These are phyloP conservation scores for Ciona savignyi DNA, from an alignment of 23 tunicate species.

Conservation along the genomic window DNA sequence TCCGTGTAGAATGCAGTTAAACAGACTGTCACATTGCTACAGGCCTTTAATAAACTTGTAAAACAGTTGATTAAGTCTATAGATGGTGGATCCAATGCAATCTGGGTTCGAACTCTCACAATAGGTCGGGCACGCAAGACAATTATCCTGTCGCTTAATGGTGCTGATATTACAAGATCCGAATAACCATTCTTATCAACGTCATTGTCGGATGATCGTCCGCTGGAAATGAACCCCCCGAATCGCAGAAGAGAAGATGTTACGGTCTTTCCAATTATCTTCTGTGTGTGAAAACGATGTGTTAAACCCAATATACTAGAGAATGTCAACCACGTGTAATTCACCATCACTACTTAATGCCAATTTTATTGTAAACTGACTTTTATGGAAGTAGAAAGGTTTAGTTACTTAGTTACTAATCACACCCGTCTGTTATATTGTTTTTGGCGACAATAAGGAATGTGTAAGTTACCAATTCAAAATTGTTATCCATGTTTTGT, in stretches of 20 bases:
- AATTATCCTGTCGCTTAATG: slow-evolving; percentile 15
- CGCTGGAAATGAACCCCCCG: background rate
- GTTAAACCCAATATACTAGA: too few relatives aligned
- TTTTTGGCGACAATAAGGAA: too few relatives aligned
- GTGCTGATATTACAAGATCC: slow-evolving; percentile 18
- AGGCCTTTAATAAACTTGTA: background rate
- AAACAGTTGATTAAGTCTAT: slow-evolving; percentile 4
- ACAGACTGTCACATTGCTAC: background rate
- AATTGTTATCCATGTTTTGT: too few relatives aligned
- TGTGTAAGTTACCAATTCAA: too few relatives aligned
- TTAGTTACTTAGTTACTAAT: too few relatives aligned
- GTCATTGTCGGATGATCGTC: background rate
- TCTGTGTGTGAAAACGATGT: background rate
- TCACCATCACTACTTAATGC: too few relatives aligned
- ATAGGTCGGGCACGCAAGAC: slow-evolving; percentile 18
- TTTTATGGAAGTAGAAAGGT: too few relatives aligned
- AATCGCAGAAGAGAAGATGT: background rate
- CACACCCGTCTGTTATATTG: too few relatives aligned
- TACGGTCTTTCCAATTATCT: background rate
- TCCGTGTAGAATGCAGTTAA: slow-evolving; percentile 1
- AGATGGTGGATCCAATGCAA: slow-evolving; percentile 1
- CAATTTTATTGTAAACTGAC: too few relatives aligned
- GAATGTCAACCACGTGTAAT: too few relatives aligned
- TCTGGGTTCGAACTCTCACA: background rate
- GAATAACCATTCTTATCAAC: slow-evolving; percentile 16